Percentiles rank a stretch among this genome's conserved stretches.
These are phyloP conservation scores for Metellina segmentata DNA, from an alignment of 2,888 invertebrate genomes.

Conservation along the genomic window DNA sequence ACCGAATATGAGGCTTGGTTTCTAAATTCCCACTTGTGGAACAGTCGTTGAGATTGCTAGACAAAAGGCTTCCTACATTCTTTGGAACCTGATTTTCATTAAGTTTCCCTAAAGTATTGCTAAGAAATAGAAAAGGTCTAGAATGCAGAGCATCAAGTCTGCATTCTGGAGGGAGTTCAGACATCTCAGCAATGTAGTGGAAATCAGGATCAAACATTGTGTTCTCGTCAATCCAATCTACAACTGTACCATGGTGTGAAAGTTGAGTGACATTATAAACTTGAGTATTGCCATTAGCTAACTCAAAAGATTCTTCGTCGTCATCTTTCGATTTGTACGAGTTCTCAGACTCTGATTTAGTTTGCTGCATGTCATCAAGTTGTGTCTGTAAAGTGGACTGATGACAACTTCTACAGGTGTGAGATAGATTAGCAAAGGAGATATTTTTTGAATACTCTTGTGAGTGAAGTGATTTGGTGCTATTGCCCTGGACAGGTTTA, in stretches of 20 bases:
- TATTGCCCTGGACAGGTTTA: not conserved
- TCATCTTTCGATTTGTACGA: constrained; percentile 11
- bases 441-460: not conserved
- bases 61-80: constrained; percentile 29
- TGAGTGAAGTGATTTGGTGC: not conserved
- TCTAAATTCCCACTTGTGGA: constrained; percentile 9
- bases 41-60: not conserved
- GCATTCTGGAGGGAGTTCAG: not conserved
- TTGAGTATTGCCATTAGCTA: not conserved
- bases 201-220: not conserved
- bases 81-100: constrained; percentile 21
- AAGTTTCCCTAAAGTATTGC: constrained; percentile 4
- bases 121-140: constrained; percentile 35
- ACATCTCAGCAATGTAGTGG: constrained; percentile 28
- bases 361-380: no score
- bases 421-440: not conserved
- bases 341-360: not conserved
- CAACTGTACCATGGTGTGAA: not conserved
- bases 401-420: constrained; percentile 27
- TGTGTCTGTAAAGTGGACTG: not conserved
- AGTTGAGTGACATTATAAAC: not conserved
- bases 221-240: constrained; percentile 15
- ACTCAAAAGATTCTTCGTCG: constrained; percentile 4
- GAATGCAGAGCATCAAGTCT: not conserved
- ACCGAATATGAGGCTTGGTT: constrained; percentile 55